Conservation (phyloP, 2,888 invertebrate species). For the Tanypteryx hageni region DNA sequence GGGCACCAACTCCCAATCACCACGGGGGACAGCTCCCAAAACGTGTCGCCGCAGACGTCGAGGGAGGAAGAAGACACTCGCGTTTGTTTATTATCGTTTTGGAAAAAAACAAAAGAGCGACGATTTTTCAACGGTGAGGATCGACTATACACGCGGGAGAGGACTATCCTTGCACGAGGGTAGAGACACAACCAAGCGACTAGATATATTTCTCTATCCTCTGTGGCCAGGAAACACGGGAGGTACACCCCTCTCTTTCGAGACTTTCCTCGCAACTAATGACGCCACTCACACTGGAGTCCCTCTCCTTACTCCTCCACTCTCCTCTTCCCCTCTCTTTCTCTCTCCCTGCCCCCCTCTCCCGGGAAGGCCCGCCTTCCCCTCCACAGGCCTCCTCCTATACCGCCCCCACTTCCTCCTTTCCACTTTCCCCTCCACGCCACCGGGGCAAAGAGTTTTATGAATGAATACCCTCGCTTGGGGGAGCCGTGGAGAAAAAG, state of each 20-base stretch:
- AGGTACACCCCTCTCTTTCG: constrained; percentile 9
- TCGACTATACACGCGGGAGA: background rate
- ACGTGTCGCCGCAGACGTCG: background rate
- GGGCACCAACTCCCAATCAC: background rate
- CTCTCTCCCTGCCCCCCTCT: background rate
- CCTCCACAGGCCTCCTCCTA: background rate
- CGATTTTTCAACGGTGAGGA: background rate
- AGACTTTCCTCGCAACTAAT: constrained; percentile 54
- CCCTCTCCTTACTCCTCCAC: constrained; percentile 3
- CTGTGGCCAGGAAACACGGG: constrained; percentile 12
- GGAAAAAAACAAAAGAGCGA: background rate
- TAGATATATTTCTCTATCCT: background rate
- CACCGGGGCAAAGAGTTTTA: constrained; percentile 36
- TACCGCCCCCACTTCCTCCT: constrained; percentile 55
- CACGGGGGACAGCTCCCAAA: background rate
- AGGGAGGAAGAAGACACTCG: constrained; percentile 4
- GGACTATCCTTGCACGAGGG: background rate
- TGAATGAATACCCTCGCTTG: constrained; percentile 61
- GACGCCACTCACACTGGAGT: constrained; percentile 40
- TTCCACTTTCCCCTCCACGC: constrained; percentile 39
- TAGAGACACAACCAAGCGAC: no score
- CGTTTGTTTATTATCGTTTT: background rate
- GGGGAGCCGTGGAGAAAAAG: constrained; percentile 50
- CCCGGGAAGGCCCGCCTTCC: constrained; percentile 31
- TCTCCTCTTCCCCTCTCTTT: background rate